These are phyloP conservation scores for Apis laboriosa DNA, from an alignment of 1,140 invertebrate genomes.

Conservation along the genomic window DNA sequence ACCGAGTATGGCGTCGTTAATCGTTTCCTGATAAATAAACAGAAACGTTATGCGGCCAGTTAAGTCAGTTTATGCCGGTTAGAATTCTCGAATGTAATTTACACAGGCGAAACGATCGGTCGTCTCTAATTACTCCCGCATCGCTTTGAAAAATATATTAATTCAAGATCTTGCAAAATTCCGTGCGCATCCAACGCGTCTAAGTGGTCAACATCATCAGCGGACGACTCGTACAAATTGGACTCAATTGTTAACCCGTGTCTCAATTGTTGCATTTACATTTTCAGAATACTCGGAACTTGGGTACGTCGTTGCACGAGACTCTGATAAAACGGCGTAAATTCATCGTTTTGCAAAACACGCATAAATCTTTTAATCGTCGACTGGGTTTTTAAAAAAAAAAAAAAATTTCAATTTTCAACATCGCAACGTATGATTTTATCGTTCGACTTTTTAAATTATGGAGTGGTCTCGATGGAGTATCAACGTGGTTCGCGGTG, in stretches of 20 bases:
- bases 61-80: not conserved
- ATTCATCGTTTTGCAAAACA: not conserved
- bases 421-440: no score
- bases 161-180: constrained; percentile 31
- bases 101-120: constrained; percentile 12
- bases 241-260: constrained; percentile 25
- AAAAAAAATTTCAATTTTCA: not conserved
- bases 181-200: not conserved
- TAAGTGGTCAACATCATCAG: not conserved
- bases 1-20: constrained; percentile 33
- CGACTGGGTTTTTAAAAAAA: no score
- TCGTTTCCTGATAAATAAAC: constrained; percentile 49
- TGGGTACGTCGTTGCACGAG: not conserved
- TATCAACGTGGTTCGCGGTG: no score
- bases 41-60: constrained; percentile 14
- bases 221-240: constrained; percentile 16
- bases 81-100: constrained; percentile 19
- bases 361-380: no score
- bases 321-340: not conserved
- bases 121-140: constrained; percentile 23
- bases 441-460: no score
- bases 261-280: constrained; percentile 34
- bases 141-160: not conserved
- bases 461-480: no score
- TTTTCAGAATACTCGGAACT: constrained; percentile 23